A percentile compares a stretch with the other conserved stretches of the same genome.
phyloP scores from a whole-genome alignment of 2,113 vertebrate genomes.

The Cynoglossus semilaevis region DNA sequence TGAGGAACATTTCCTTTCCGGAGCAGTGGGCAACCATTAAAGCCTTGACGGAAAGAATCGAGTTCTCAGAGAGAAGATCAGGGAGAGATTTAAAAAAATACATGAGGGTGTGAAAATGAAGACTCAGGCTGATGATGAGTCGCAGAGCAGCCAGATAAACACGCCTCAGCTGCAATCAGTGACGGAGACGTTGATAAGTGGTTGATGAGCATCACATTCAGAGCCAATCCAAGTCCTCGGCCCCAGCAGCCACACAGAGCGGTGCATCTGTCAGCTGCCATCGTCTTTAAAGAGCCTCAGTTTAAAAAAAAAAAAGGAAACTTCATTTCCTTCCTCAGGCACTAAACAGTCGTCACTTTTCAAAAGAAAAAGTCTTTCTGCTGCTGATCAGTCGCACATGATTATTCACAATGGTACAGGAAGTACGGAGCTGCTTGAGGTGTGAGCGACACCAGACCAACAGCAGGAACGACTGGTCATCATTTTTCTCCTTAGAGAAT shows the following conservation, averaged over 20 bases:
- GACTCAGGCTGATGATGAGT: constrained; percentile 15
- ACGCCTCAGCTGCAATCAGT: constrained; percentile 36
- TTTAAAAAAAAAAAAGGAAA: constrained; percentile 4
- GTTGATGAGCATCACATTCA: constrained; percentile 43
- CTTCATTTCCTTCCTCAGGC: constrained; percentile 58
- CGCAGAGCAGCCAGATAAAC: constrained; percentile 25
- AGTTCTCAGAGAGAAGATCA: constrained; percentile 34
- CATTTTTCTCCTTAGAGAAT: no score
- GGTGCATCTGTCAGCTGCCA: constrained; percentile 65
- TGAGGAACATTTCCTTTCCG: constrained; percentile 58
- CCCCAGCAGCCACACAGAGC: constrained; percentile 48
- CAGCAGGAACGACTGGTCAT: constrained; percentile 41
- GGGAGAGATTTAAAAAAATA: constrained; percentile 29
- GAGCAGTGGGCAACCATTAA: constrained; percentile 44
- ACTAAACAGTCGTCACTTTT: constrained; percentile 47
- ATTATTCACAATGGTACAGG: constrained; percentile 47
- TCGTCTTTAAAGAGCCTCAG: constrained; percentile 40
- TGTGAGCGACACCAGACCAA: constrained; percentile 34
- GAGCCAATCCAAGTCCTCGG: constrained; percentile 37
- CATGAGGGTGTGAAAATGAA: constrained; percentile 25
- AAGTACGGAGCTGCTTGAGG: constrained; percentile 49
- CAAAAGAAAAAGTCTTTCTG: constrained; percentile 51
- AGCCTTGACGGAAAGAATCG: constrained; percentile 16
- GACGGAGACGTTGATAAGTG: constrained; percentile 43
- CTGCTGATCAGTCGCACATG: constrained; percentile 58